These are phyloP conservation scores for Tenthredo amoena DNA, from an alignment of 2,888 invertebrate genomes.

Conservation along the genomic window DNA sequence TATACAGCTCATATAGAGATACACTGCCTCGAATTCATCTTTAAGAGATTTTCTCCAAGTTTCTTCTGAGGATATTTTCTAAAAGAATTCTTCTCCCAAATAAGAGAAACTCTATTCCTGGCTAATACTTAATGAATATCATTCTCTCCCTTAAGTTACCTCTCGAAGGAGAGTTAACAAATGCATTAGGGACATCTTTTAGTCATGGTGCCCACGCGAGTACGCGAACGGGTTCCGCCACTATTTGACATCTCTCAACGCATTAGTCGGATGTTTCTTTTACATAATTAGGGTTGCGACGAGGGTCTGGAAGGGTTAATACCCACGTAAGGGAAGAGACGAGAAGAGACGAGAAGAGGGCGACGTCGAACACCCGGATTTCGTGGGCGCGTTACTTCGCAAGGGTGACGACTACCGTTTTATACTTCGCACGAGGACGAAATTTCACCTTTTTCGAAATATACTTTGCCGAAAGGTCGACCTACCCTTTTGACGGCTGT, in stretches of 20 bases:
- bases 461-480: not conserved
- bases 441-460: conserved; percentile 16
- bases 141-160: not conserved
- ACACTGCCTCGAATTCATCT: not conserved
- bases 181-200: conserved; percentile 50
- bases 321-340: conserved; percentile 40
- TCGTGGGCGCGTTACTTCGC: conserved; percentile 11
- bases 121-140: conserved; percentile 10
- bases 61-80: not conserved
- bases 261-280: conserved; percentile 66
- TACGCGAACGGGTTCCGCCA: conserved; percentile 30
- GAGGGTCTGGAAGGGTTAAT: conserved; percentile 60
- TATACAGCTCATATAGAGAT: not conserved
- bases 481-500: conserved; percentile 11
- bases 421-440: not conserved
- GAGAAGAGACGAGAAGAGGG: conserved; percentile 9
- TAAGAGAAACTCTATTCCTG: not conserved
- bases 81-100: not conserved
- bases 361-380: conserved; percentile 33
- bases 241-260: conserved; percentile 52
- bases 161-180: conserved; percentile 29
- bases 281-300: conserved; percentile 65
- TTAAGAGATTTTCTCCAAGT: not conserved
- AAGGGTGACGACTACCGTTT: conserved; percentile 35
- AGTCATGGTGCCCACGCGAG: conserved; percentile 47